Percentiles rank a stretch among this genome's conserved stretches.
Evolutionary conservation across 2,113 vertebrate species (phyloP).

Genomic region (Ginglymostoma cirratum): DNA sequence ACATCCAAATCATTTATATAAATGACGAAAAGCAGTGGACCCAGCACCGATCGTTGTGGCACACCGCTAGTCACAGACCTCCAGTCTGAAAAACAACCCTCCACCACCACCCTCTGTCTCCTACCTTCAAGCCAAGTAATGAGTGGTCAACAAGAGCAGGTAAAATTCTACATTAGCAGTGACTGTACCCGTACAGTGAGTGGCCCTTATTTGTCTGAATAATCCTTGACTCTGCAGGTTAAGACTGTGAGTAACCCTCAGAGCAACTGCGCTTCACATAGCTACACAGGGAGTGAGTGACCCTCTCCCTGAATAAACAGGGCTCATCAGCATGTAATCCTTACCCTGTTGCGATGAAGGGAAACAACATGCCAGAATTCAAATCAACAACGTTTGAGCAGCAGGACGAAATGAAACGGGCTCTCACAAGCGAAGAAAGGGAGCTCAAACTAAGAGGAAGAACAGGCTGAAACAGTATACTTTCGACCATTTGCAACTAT

Average conservation of each 20-base stretch:
- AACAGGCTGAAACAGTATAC: not conserved
- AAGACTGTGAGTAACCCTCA: not conserved
- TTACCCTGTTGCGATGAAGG: not conserved
- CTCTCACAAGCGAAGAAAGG: not conserved
- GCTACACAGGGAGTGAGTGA: not conserved
- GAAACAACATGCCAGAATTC: not conserved
- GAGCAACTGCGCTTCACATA: not conserved
- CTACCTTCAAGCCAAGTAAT: too few relatives aligned
- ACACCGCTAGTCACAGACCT: too few relatives aligned
- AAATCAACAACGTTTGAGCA: not conserved
- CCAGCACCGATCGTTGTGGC: too few relatives aligned
- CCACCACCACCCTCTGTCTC: too few relatives aligned
- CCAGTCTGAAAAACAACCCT: too few relatives aligned
- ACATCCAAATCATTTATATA: too few relatives aligned
- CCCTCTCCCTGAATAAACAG: not conserved
- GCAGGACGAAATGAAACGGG: not conserved
- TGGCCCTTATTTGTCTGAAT: not conserved
- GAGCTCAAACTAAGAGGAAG: not conserved
- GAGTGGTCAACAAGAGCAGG: too few relatives aligned
- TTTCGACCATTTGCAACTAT: not conserved
- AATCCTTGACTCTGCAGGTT: too few relatives aligned
- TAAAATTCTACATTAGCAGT: too few relatives aligned
- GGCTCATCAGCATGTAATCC: not conserved
- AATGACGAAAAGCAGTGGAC: too few relatives aligned
- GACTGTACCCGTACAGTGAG: not conserved